Evolutionary conservation across 2,888 invertebrate genomes (phyloP).

Genomic region (Rhaphigaster nebulosa): DNA sequence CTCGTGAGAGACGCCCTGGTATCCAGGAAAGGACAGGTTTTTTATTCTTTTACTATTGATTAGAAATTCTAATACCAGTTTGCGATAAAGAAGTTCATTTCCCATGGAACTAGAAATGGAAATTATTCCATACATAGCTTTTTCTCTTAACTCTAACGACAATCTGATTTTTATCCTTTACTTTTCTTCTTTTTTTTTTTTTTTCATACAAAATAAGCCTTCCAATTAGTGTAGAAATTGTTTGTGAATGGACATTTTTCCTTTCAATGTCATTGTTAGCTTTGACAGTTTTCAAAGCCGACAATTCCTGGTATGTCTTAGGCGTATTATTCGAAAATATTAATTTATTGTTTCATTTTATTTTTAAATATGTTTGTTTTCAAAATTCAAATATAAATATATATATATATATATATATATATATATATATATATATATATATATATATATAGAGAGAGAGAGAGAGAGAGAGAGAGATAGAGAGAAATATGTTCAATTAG

Average conservation of each 20-base stretch:
- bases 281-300: not conserved
- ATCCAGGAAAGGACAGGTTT: not conserved
- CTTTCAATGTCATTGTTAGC: not conserved
- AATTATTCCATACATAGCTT: not conserved
- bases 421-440: no score
- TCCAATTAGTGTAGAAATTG: not conserved
- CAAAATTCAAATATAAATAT: no score
- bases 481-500: no score
- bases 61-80: not conserved
- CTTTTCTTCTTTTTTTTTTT: not conserved
- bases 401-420: no score
- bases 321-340: not conserved
- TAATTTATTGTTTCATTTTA: no score
- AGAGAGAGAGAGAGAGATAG: no score
- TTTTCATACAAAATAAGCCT: not conserved
- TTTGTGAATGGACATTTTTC: not conserved
- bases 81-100: not conserved
- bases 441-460: no score
- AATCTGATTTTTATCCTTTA: not conserved
- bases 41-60: not conserved
- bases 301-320: not conserved
- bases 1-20: not conserved
- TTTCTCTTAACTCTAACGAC: not conserved
- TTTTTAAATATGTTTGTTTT: no score
- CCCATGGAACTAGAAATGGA: not conserved